phyloP scores from a whole-genome alignment of 2,113 vertebrate genomes.

The Semnornis frantzii region DNA sequence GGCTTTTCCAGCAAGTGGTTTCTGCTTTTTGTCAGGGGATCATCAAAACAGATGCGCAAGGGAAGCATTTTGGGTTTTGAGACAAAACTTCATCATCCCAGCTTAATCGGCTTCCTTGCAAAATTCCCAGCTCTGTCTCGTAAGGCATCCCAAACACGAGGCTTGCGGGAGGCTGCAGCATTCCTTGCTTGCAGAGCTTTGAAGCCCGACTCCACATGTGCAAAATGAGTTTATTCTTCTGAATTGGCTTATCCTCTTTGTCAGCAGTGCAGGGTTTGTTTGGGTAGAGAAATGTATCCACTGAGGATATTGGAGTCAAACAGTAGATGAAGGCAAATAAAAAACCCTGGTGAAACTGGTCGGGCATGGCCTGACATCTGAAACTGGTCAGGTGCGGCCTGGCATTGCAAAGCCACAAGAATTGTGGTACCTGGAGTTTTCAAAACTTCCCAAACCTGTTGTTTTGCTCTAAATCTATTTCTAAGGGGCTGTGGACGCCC shows the following conservation, averaged over 20 bases:
- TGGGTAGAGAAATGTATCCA: background rate
- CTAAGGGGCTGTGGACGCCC: background rate
- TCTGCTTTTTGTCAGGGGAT: background rate
- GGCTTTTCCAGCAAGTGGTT: background rate
- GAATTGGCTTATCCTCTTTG: rapidly evolving
- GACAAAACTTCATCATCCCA: background rate
- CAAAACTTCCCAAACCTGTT: background rate
- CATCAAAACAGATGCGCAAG: background rate
- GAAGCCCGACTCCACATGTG: background rate
- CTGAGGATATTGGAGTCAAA: rapidly evolving
- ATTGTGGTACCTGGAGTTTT: background rate
- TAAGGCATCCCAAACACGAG: rapidly evolving
- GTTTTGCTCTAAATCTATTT: background rate
- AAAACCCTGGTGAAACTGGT: background rate
- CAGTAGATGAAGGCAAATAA: background rate
- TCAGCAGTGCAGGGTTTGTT: background rate
- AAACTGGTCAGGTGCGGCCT: background rate
- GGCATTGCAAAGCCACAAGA: background rate
- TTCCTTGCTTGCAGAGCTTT: rapidly evolving
- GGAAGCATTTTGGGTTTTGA: background rate
- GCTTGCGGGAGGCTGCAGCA: background rate
- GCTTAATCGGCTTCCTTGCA: background rate
- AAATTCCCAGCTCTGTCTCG: background rate
- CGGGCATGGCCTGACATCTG: background rate
- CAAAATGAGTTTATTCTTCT: background rate